Evolutionary conservation across 2,888 invertebrate genomes (phyloP).

Genomic region (Protophormia terraenovae): DNA sequence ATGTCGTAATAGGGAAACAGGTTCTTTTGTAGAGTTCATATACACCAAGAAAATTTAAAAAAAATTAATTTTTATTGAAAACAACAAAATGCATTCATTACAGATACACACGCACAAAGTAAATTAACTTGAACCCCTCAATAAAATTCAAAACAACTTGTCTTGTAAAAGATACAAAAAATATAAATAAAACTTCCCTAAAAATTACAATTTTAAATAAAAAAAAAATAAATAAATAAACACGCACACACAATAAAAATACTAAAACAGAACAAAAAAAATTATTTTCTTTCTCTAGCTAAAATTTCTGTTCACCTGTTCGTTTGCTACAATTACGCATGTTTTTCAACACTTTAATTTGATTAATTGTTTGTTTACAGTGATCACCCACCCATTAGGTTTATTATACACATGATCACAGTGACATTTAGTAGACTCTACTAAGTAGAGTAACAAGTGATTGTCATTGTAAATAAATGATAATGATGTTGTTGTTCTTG

Average conservation of each 20-base stretch:
- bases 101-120: not conserved
- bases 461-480: not conserved
- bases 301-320: conserved; percentile 60
- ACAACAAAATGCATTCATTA: not conserved
- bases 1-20: conserved; percentile 30
- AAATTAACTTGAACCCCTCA: not conserved
- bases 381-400: not conserved
- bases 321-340: conserved; percentile 68
- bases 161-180: not conserved
- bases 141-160: not conserved
- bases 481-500: not conserved
- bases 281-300: not conserved
- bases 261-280: not conserved
- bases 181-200: conserved; percentile 9
- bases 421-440: too few relatives aligned
- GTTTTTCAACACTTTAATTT: conserved; percentile 58
- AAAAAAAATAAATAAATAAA: not conserved
- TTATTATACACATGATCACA: not conserved
- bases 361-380: not conserved
- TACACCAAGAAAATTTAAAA: not conserved
- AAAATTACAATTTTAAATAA: not conserved
- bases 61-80: conserved; percentile 5
- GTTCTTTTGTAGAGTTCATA: not conserved
- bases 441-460: not conserved
- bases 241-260: conserved; percentile 9